Conservation (phyloP, 2,797 vertebrate genomes). For the Pseudochirops corinnae region DNA sequence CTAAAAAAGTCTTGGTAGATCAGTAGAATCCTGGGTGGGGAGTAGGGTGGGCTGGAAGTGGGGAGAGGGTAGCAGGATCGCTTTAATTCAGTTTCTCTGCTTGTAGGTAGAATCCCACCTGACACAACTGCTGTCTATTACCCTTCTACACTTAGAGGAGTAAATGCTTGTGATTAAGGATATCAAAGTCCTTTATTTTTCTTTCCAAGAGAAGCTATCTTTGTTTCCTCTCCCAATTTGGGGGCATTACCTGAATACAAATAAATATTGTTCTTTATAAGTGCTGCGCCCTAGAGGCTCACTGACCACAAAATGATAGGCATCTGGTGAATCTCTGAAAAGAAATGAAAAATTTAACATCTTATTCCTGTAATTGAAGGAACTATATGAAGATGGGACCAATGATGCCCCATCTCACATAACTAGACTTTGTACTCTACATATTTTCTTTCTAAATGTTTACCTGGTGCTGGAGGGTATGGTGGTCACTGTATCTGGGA, state of each 20-base stretch:
- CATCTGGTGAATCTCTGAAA: conserved; percentile 72
- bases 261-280: conserved; percentile 94
- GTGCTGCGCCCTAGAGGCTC: conserved; percentile 88
- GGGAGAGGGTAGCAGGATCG: not conserved
- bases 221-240: not conserved
- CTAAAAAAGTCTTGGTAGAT: not conserved
- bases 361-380: not conserved
- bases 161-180: not conserved
- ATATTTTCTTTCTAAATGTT: not conserved
- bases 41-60: too few species aligned
- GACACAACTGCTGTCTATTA: not conserved
- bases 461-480: not conserved
- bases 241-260: conserved; percentile 89
- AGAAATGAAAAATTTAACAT: conserved; percentile 22
- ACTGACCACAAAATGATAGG: conserved; percentile 86
- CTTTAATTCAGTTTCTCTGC: not conserved
- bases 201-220: not conserved
- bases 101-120: not conserved
- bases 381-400: not conserved
- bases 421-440: not conserved
- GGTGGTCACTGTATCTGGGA: not conserved
- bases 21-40: not conserved
- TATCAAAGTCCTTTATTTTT: not conserved
- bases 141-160: not conserved
- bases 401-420: rapidly evolving